phyloP scores from a whole-genome alignment of 2,797 vertebrate genomes.

The Oophaga sylvatica region DNA sequence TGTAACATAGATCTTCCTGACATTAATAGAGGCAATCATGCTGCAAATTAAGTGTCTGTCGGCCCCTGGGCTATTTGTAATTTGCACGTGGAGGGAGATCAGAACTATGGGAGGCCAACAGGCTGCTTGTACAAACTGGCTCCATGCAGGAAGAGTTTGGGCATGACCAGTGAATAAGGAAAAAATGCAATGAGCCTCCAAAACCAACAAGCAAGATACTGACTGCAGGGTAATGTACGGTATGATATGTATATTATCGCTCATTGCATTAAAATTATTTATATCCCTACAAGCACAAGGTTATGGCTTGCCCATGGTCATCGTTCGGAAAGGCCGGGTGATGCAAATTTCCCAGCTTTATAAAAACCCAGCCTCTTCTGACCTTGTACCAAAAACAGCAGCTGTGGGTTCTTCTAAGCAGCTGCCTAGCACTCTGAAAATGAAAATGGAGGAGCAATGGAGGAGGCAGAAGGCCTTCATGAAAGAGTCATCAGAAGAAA shows the following conservation, averaged over 20 bases:
- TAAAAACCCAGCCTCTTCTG: no score
- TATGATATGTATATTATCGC: neutral
- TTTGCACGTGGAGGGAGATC: conserved; percentile 42
- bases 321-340: no score
- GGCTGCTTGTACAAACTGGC: conserved; percentile 10
- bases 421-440: no score
- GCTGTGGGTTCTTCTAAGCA: no score
- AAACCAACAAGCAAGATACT: neutral
- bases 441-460: no score
- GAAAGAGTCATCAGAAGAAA: no score
- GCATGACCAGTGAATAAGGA: neutral
- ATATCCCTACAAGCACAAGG: neutral
- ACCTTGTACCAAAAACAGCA: no score
- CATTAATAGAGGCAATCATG: conserved; percentile 64
- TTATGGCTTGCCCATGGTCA: no score
- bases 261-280: neutral
- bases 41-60: conserved; percentile 64
- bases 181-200: neutral
- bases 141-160: neutral
- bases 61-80: conserved; percentile 57
- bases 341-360: no score
- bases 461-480: no score
- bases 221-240: neutral
- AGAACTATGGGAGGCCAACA: conserved; percentile 28
- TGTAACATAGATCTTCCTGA: conserved; percentile 62